These are phyloP conservation scores for Drosophila watanabei DNA, from an alignment of 1,140 invertebrate genomes.

Conservation along the genomic window DNA sequence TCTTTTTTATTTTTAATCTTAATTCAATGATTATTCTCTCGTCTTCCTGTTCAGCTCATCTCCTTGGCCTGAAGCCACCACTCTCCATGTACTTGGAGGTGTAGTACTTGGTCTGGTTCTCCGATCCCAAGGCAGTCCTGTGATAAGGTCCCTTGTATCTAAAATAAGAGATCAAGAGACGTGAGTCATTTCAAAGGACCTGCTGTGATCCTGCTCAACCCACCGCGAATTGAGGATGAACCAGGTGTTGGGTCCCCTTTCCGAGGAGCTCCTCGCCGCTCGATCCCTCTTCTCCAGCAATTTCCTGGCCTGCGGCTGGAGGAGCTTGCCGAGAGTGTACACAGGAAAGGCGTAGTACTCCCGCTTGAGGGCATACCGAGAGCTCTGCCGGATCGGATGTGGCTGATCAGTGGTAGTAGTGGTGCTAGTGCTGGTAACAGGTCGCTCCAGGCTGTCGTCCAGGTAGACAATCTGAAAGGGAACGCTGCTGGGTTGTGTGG, in stretches of 20 bases:
- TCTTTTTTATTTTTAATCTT: background rate
- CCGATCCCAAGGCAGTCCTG: conserved; percentile 5
- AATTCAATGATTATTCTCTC: background rate
- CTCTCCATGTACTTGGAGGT: conserved; percentile 66
- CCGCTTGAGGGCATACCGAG: conserved; percentile 58
- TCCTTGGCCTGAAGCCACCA: conserved; percentile 11
- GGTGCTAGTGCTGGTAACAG: conserved; percentile 5
- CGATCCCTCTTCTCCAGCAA: conserved; percentile 23
- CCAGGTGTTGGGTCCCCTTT: conserved; percentile 61
- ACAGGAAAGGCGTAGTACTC: conserved; percentile 77
- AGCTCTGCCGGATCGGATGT: conserved; percentile 50
- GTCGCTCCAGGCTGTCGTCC: conserved; percentile 68
- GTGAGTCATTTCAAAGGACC: background rate
- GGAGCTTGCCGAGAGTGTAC: conserved; percentile 71
- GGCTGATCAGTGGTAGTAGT: background rate
- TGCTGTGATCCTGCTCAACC: background rate
- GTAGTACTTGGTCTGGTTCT: conserved; percentile 53
- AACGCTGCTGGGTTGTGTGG: conserved; percentile 2
- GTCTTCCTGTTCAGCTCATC: background rate
- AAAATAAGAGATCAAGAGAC: background rate
- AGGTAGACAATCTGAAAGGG: conserved; percentile 68
- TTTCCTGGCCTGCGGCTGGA: conserved; percentile 20
- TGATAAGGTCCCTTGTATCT: conserved; percentile 70
- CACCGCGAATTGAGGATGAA: conserved; percentile 79
- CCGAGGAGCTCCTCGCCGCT: conserved; percentile 15